Evolutionary conservation across 92 coral and sea anemone genomes (phyloP), one percentile per base, ranked within the genome.

Genomic region (Palythoa heliodiscus): DNA sequence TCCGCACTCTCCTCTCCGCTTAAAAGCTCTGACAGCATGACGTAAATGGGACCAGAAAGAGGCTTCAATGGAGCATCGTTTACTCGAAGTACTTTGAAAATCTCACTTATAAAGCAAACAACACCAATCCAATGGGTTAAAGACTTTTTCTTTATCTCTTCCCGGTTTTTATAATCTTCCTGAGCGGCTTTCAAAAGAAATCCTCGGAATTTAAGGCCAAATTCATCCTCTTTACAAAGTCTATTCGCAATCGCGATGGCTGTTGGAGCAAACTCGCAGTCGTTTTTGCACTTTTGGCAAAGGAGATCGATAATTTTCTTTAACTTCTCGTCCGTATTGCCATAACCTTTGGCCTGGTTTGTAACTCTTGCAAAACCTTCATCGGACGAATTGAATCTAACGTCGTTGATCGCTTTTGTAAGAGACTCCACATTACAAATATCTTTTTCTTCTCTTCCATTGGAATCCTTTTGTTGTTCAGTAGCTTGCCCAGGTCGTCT

Each of bases 91-190:
- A 86, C 92, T 79, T 89, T 89, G 81, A 91, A 97, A 58, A 95
- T 88, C 73, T 95, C 93, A 84, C 99, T 91, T 47, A 97, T 73
- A 43, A 97, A 85, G 66, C 87, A 55, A 5, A 82, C 89, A 43
- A 97, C 89, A 23, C 97, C 98, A 2, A 89, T 82, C 96, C 94
- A 97, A 52, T 87, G 89, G 16, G 83, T 40, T 15, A 86, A 78
- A 0, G 95, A 88, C 20, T 87, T 88, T 39, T 76, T 70, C 73
- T 87, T 84, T 63, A 84, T 82, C 15, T 75, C 83, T 10, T 90
- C 97, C 55, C 99, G 81, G 83, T 88, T 93, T 25, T 93, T 97
- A 90, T 91, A 97, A 19, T 87, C 77, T 70, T 97, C 97, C 82
- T 97, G 99, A 1, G 93, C 92, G 52, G 89, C 69, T 52, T 91